Percentiles rank a stretch among this genome's conserved stretches.
Evolutionary conservation across 2,797 vertebrate genomes (phyloP).

Genomic region (Danio aesculapii): DNA sequence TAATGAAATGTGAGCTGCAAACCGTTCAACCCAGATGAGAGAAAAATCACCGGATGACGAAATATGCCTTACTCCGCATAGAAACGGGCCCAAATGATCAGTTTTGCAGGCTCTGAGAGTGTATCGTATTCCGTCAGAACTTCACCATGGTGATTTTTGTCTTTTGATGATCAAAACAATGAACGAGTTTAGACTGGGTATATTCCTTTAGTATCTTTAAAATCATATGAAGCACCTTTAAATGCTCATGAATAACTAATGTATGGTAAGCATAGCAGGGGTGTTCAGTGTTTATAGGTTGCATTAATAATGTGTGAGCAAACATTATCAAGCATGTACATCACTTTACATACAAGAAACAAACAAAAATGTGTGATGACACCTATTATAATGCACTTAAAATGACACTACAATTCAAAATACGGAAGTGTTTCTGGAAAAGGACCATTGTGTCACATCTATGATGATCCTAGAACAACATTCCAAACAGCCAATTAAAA

Average conservation of each 20-base stretch:
- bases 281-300: too few species aligned
- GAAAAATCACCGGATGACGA: conserved; percentile 32
- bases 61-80: conserved; percentile 21
- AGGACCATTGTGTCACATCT: too few species aligned
- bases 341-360: too few species aligned
- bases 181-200: conserved; percentile 8
- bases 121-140: conserved; percentile 15
- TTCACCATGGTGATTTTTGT: conserved; percentile 6
- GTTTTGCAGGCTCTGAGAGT: conserved; percentile 7
- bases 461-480: too few species aligned
- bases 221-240: not conserved
- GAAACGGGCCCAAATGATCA: conserved; percentile 21
- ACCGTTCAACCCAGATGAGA: conserved; percentile 53
- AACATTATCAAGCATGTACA: too few species aligned
- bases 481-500: too few species aligned
- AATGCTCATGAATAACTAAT: conserved; percentile 5
- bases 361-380: too few species aligned
- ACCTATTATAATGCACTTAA: too few species aligned
- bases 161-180: conserved; percentile 34
- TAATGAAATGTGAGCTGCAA: conserved; percentile 76
- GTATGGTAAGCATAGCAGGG: not conserved
- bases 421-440: too few species aligned
- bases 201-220: not conserved
- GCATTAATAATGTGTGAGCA: too few species aligned
- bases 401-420: too few species aligned